A percentile compares a stretch with the other conserved stretches of the same genome.
Conservation (phyloP, 2,113 vertebrate species). For the Mus spicilegus region DNA sequence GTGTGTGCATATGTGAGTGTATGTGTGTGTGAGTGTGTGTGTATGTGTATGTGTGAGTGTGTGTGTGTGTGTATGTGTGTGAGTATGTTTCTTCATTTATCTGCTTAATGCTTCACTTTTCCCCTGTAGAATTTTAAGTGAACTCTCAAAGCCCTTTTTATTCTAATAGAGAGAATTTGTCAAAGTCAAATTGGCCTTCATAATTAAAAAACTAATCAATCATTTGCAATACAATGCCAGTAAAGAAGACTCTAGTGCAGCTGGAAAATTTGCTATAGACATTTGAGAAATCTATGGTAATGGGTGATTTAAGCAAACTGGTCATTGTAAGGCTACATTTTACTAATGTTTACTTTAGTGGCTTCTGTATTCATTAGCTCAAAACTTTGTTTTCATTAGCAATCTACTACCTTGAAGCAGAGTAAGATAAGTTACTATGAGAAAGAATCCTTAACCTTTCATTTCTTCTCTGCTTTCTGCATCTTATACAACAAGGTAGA, state of each 20-base stretch:
- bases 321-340: background rate
- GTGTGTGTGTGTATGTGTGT: background rate
- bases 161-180: constrained; percentile 1
- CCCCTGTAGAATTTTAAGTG: background rate
- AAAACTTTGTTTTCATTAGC: constrained; percentile 17
- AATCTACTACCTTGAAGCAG: background rate
- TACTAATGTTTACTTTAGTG: background rate
- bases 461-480: background rate
- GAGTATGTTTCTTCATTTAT: background rate
- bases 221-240: background rate
- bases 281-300: background rate
- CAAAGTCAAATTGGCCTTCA: background rate
- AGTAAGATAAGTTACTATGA: background rate
- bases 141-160: background rate
- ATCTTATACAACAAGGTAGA: background rate
- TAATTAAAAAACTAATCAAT: background rate
- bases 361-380: background rate
- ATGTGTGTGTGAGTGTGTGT: background rate
- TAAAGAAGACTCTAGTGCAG: background rate
- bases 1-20: background rate
- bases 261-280: background rate
- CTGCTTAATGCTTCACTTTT: background rate
- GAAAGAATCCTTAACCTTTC: background rate
- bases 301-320: background rate
- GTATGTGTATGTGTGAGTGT: background rate